Base-by-base conservation (phyloP, 2,797 vertebrate species). In the Gambelia wislizenii region DNA sequence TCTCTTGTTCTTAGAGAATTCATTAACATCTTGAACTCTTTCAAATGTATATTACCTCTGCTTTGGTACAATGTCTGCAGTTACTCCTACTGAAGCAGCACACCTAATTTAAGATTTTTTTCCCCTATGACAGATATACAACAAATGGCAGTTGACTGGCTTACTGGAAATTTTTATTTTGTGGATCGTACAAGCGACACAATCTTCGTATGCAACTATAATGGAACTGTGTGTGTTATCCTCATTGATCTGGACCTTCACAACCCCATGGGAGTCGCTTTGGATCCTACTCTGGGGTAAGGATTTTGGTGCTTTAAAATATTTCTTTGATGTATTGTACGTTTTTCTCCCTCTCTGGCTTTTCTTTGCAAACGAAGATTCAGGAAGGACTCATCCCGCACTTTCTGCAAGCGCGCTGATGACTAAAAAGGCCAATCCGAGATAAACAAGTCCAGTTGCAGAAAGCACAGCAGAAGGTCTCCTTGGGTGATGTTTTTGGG, bases 131-230 rank as follows among this genome's bases (percentile, higher is more conserved):
- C 97, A 99, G 99, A 99, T 95, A 97, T 98, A 20, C 98, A 98
- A 76, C 98, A 98, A 92, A 98, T 99, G 97, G 98, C 98, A 0
- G 96, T 99, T 1, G 99, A 99, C 94, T 99, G 99, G 99, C 96
- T 99, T 64, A 99, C 98, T 0, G 98, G 98, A 33, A 99, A 99
- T 96, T 96, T 98, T 87, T 99, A 99, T 94, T 99, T 99, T 87
- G 97, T 98, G 93, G 98, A 99, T 94, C 97, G 97, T 0, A 87
- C 97, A 91, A 97, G 95, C 13, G 97, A 98, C 96, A 97, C 97
- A 92, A 98, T 99, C 96, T 99, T 98, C 44, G 98, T 97, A 0
- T 99, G 99, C 91, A 96, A 97, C 96, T 97, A 87, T 39, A 96
- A 96, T 0, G 98, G 98, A 25, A 97, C 98, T 6, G 98, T 98